phyloP scores from a whole-genome alignment of 1,140 invertebrate species.

The Sycophila sp. region DNA sequence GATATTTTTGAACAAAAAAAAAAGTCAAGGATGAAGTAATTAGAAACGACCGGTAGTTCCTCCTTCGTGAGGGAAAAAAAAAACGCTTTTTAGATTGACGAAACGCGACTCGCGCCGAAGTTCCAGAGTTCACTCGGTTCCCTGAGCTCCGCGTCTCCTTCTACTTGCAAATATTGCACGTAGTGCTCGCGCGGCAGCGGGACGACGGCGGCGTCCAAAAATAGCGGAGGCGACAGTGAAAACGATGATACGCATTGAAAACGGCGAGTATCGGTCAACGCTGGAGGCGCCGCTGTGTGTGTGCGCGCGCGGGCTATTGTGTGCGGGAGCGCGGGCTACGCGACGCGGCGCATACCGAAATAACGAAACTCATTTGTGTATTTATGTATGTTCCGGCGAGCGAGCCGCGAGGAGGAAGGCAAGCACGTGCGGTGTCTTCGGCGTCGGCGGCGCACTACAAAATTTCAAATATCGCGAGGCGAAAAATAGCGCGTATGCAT shows the following conservation, averaged over 20 bases:
- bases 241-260: constrained; percentile 18
- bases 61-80: too few relatives aligned
- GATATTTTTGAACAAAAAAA: too few relatives aligned
- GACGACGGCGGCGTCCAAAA: neutral
- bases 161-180: neutral
- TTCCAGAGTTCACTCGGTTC: neutral
- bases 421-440: neutral
- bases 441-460: neutral
- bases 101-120: neutral
- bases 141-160: neutral
- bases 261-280: constrained; percentile 8
- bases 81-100: neutral
- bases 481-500: neutral
- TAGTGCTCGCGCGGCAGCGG: neutral
- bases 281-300: too few relatives aligned
- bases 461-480: neutral
- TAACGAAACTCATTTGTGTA: constrained; percentile 18
- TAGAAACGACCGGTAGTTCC: too few relatives aligned
- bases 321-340: too few relatives aligned
- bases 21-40: too few relatives aligned
- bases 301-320: too few relatives aligned
- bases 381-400: neutral
- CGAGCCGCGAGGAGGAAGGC: neutral
- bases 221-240: constrained; percentile 4
- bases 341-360: constrained; percentile 4